Base-by-base conservation (phyloP, 2,113 vertebrate genomes). In the Antigone vipio region DNA sequence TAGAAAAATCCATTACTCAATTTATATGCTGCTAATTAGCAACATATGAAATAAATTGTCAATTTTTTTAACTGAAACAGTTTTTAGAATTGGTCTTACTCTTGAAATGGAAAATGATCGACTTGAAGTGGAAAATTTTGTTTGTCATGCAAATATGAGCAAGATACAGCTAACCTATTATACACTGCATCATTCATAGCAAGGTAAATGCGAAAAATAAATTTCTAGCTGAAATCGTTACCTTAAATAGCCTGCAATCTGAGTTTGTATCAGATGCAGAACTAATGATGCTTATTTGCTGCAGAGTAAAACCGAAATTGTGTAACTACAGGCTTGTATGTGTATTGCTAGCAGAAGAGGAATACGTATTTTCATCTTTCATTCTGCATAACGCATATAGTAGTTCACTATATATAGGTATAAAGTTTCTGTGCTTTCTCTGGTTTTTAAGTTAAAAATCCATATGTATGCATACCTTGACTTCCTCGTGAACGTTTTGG, bases 61-160 rank as follows among this genome's bases (percentile, higher is more conserved):
- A 4, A 18, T 47, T 78, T 75, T 87, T 78, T 17, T 8, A 62
- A 62, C 9, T n/a, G 16, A n/a, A 40, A 17, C 34, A 16, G 17
- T 49, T 84, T 92, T 74, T 92, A 78, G 47, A 64, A 24, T 15
- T 53, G 24, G 30, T 2, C 50, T 76, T 76, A 49, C 58, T 60
- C 72, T 53, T 84, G 34, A 58, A 68, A 86, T 84, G 55, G 60
- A 77, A 87, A 59, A 71, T 50, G 47, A 15, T 78, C 2, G 11
- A 77, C 52, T 38, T 77, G 76, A 92, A 91, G 91, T 3, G 1
- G 89, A 95, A 95, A 92, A 93, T 91, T 18, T 68, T 92, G 78
- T 95, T 94, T 94, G 95, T 90, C 83, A 53, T 91, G 86, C 93
- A 97, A 89, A 84, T 95, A 24, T 32, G 83, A 86, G 83, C 88